phyloP scores from a whole-genome alignment of 2,113 vertebrate genomes.

The Glareola pratincola region DNA sequence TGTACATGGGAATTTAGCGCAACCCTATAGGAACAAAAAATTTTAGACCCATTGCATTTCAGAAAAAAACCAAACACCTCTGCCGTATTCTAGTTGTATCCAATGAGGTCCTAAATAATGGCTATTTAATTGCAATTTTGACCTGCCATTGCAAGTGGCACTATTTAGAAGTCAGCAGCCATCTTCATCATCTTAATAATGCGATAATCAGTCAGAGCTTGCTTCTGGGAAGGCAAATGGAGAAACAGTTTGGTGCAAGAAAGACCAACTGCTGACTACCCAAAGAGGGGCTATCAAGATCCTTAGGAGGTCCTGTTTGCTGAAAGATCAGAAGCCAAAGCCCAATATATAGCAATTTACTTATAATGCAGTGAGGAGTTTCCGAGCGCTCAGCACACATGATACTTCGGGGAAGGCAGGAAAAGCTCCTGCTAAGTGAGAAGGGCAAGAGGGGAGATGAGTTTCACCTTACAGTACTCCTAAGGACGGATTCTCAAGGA shows the following conservation, averaged over 20 bases:
- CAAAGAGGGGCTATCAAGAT: neutral
- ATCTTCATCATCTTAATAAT: neutral
- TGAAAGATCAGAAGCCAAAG: neutral
- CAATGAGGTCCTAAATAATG: neutral
- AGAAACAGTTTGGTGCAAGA: neutral
- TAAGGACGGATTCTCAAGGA: neutral
- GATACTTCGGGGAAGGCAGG: neutral
- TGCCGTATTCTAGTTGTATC: neutral
- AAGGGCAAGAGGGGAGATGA: neutral
- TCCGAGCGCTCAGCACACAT: fast-evolving
- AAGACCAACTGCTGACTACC: neutral
- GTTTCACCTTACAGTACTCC: neutral
- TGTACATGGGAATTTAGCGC: neutral
- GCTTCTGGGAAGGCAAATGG: neutral
- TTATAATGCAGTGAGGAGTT: neutral
- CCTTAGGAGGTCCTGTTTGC: neutral
- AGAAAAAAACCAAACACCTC: neutral
- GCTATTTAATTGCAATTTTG: neutral
- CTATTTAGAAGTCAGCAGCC: neutral
- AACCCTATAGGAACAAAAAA: neutral
- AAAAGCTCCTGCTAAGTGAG: neutral
- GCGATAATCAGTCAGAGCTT: neutral
- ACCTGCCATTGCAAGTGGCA: neutral
- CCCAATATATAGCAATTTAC: neutral
- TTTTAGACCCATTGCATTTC: neutral